These are phyloP conservation scores for Colletes gigas DNA, from an alignment of 1,140 invertebrate genomes.

Conservation along the genomic window DNA sequence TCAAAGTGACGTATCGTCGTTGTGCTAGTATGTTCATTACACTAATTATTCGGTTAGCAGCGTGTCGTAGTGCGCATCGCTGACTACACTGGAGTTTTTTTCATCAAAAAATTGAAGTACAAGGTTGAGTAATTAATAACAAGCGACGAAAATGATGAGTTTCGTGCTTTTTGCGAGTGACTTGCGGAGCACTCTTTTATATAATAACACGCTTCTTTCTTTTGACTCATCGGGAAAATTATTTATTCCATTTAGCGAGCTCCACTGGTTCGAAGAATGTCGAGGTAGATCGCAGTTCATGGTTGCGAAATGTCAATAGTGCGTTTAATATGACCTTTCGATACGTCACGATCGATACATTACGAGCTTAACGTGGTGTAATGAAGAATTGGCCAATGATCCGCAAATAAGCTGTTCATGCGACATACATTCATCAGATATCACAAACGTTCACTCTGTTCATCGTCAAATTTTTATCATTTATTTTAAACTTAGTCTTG, in stretches of 20 bases:
- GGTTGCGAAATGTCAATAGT: slow-evolving; percentile 45
- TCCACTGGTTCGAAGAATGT: neutral
- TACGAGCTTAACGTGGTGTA: slow-evolving; percentile 40
- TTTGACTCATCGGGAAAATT: neutral
- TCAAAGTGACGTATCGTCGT: neutral
- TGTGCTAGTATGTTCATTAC: slow-evolving; percentile 5
- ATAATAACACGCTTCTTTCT: neutral
- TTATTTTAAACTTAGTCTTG: neutral
- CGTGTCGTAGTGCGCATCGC: neutral
- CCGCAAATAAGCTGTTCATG: neutral
- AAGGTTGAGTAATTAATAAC: slow-evolving; percentile 20
- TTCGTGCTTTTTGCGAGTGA: neutral
- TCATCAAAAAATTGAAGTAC: neutral
- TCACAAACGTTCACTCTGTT: neutral
- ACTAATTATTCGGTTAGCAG: slow-evolving; percentile 23
- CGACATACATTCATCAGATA: neutral
- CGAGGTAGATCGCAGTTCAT: slow-evolving; percentile 10
- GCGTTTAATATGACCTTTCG: slow-evolving; percentile 40
- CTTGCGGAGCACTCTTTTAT: neutral
- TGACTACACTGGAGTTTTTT: neutral
- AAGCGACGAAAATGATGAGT: neutral
- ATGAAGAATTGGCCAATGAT: slow-evolving; percentile 11
- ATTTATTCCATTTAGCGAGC: neutral
- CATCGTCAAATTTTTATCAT: neutral
- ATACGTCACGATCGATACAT: slow-evolving; percentile 31